Base-by-base conservation (phyloP, 1,140 invertebrate genomes). In the Heliconius eleuchia region DNA sequence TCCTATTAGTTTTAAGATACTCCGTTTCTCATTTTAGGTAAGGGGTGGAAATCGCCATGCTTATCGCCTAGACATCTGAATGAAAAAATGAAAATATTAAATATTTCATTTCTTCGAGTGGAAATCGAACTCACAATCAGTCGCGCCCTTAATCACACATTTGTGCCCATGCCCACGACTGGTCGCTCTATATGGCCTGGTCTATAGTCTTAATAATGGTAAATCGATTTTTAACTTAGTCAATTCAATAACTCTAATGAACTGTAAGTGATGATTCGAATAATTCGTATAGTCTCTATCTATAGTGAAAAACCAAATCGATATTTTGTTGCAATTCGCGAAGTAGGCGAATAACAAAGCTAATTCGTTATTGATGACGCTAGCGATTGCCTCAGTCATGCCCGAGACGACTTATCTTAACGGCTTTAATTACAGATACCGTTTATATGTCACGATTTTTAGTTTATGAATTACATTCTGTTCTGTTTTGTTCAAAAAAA, bases 361-460 rank as follows among this genome's bases (percentile, higher is more conserved):
- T 89, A 93, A 93, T 93, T 89, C 80, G 81, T 88, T 88, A 89
- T 89, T 91, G 88, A 93, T 93, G 86, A 81, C 83, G 83, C 76
- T 79, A 85, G 66, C 80, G 86, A 89, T 89, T 86, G 83, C 83
- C 60, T 81, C 80, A 86, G 84, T 86, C 87, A 84, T 86, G 87
- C 78, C 76, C 85, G 85, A 77, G 84, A 86, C 87, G 84, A 89
- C 84, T 92, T 91, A 89, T 89, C 87, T 88, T 83, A 85, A 86
- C 83, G 80, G 81, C 84, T 91, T 89, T 92, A 91, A 91, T 92
- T 90, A 91, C 84, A 81, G 76, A 74, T 76, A 75, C 81, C 82
- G 71, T 86, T 92, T 91, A 91, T 74, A 90, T 80, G 74, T 76
- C 77, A 86, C 89, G 91, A 90, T 75, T 86, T 60, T 74, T 60